Evolutionary conservation across 92 coral and sea anemone genomes (phyloP).

Genomic region (Epizoanthus rinbou): DNA sequence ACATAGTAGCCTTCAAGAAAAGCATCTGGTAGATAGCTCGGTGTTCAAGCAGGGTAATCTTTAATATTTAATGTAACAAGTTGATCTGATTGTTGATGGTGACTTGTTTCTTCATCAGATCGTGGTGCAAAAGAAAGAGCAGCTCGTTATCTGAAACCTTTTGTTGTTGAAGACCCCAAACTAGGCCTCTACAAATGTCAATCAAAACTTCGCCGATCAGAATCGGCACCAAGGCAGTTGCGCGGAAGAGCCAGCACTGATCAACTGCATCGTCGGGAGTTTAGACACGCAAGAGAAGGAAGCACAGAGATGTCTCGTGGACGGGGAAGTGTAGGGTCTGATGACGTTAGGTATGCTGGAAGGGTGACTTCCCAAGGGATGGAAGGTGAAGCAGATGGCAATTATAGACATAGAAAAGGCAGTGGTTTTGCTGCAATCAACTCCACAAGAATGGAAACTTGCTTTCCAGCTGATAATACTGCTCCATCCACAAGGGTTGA

Average conservation of each 20-base stretch:
- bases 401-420: slow-evolving; percentile 52
- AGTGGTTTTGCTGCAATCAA: slow-evolving; percentile 36
- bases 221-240: slow-evolving; percentile 85
- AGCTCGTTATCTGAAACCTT: slow-evolving; percentile 72
- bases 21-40: no score
- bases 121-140: slow-evolving; percentile 93
- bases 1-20: no score
- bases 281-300: slow-evolving; percentile 12
- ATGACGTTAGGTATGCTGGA: slow-evolving; percentile 67
- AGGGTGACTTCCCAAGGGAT: slow-evolving; percentile 62
- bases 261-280: slow-evolving; percentile 52
- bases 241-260: slow-evolving; percentile 57
- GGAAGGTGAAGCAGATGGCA: slow-evolving; percentile 78
- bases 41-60: not conserved
- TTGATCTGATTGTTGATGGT: not conserved
- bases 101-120: slow-evolving; percentile 55
- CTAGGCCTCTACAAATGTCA: slow-evolving; percentile 75
- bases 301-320: slow-evolving; percentile 35
- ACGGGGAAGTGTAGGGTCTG: slow-evolving; percentile 54
- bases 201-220: slow-evolving; percentile 78
- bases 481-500: slow-evolving; percentile 50
- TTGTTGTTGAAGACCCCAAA: slow-evolving; percentile 90
- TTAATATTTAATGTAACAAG: not conserved
- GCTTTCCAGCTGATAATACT: slow-evolving; percentile 68
- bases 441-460: slow-evolving; percentile 60